Percentiles rank a stretch among this genome's conserved stretches.
phyloP scores from a whole-genome alignment of 1,140 invertebrate genomes.

The Nylanderia fulva region DNA sequence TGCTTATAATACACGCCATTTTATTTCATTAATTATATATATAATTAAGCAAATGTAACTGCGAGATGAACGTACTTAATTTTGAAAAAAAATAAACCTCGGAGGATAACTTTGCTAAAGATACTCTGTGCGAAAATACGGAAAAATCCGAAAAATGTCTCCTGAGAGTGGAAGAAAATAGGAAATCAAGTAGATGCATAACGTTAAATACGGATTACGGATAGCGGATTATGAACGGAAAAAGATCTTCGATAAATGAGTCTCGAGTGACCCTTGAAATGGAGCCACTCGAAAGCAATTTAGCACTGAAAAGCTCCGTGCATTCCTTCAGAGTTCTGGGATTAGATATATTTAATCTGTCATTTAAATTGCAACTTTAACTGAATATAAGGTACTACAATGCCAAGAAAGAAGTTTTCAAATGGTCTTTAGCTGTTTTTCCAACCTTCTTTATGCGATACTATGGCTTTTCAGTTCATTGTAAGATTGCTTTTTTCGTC shows the following conservation, averaged over 20 bases:
- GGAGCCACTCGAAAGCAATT: background rate
- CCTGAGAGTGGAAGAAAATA: background rate
- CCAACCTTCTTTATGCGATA: conserved; percentile 37
- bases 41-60: conserved; percentile 2
- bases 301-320: background rate
- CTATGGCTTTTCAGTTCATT: background rate
- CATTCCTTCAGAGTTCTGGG: background rate
- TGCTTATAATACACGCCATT: background rate
- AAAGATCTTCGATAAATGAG: conserved; percentile 1
- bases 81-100: no score
- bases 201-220: background rate
- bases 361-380: conserved; percentile 76
- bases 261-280: background rate
- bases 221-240: background rate
- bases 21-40: no score
- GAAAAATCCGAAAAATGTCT: background rate
- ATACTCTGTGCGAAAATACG: background rate
- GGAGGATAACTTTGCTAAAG: background rate
- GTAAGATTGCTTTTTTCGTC: background rate
- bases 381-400: conserved; percentile 61
- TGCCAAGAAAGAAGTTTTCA: conserved; percentile 66
- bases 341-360: no score
- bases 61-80: background rate
- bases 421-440: conserved; percentile 62
- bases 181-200: background rate